Evolutionary conservation across 2,888 invertebrate genomes (phyloP), one percentile per base, ranked within the genome.

Genomic region (Platycnemis pennipes): DNA sequence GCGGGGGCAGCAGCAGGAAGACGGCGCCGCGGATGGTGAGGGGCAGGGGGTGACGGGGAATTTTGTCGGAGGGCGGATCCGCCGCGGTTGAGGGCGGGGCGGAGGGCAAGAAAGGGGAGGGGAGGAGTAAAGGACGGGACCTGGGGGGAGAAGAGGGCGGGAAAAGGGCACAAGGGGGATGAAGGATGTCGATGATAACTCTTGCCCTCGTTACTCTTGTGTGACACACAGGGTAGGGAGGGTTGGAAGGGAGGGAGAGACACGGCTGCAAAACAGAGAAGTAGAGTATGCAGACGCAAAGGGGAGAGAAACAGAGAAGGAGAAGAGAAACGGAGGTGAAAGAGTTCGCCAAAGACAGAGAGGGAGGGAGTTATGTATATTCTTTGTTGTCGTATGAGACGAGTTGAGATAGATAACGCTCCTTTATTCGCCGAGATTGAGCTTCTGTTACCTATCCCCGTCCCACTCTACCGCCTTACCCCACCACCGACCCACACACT

Each of bases 121-220:
- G 19, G 22, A 16, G n/a, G n/a, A n/a, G n/a, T n/a, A n/a, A n/a
- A 31, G 89, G 53, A 56, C 46, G 19, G n/a, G n/a, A 89, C 49
- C 31, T 53, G 63, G 2, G 46, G 87, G 87, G 11, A 46, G 45
- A 5, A 26, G 42, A 45, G n/a, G n/a, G 44, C 22, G 69, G 13
- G n/a, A 5, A 22, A n/a, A 69, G 44, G 44, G 91, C 44, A 42
- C 37, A 63, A 91, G 63, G 63, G 88, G 44, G 91, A 42, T 91
- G 44, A 91, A 63, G 42, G 37, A 26, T 69, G 91, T 56, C 63
- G 63, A 91, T 91, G 63, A 91, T 56, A 91, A 87, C 87, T 87
- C 87, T 87, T 87, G 87, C 87, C 87, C 87, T 87, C 87, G 87
- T 87, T 87, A 87, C 87, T 87, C 87, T 87, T 87, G 87, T 46